These are phyloP conservation scores for Gandaritis pyraliata DNA, from an alignment of 2,888 invertebrate species.

Conservation along the genomic window DNA sequence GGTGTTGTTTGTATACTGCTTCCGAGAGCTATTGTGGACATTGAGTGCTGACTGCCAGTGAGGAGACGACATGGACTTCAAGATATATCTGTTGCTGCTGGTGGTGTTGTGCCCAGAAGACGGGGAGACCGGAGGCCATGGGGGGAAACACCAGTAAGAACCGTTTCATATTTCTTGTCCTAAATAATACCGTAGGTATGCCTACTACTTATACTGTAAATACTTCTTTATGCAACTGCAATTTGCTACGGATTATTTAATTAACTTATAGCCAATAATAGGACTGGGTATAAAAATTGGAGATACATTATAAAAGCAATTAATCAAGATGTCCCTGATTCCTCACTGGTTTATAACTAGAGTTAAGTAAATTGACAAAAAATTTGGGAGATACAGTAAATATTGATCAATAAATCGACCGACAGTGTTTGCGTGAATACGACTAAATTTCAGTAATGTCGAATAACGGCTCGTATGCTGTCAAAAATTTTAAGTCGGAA, in stretches of 20 bases:
- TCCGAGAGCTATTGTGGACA: conserved; percentile 52
- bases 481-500: no score
- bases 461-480: no score
- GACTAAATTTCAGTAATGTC: no score
- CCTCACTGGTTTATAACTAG: no score
- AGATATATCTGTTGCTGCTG: conserved; percentile 64
- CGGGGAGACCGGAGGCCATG: conserved; percentile 73
- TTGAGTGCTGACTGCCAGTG: conserved; percentile 41
- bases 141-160: conserved; percentile 75
- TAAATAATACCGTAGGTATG: not conserved
- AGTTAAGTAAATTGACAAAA: no score
- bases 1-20: conserved; percentile 53
- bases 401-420: no score
- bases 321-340: no score
- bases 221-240: conserved; percentile 5
- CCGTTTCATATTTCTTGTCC: conserved; percentile 3
- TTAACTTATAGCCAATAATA: no score
- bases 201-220: not conserved
- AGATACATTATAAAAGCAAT: no score
- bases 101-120: conserved; percentile 62
- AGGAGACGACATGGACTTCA: conserved; percentile 59
- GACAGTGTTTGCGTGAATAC: no score
- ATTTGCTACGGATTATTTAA: not conserved
- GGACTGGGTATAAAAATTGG: no score
- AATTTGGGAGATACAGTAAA: no score